Base-by-base conservation (phyloP, 2,797 vertebrate genomes). In the Spinibarbus caldwelli region DNA sequence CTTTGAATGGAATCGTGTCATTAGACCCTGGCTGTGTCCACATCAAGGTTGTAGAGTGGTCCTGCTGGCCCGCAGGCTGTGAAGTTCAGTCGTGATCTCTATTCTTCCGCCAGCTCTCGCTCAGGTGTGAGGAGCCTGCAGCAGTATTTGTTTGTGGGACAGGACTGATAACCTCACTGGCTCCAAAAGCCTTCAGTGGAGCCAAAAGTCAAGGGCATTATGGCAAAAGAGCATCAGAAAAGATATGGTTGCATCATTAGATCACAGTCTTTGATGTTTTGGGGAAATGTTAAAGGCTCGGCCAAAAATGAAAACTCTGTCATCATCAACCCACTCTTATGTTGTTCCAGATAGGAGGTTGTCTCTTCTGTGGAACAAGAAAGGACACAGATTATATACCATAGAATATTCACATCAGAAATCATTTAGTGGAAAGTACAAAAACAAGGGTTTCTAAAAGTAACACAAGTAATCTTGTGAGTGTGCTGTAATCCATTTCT, bases 11-110 rank as follows among this genome's bases (percentile, higher is more conserved):
- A 85, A 89, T 86, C 66, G 82, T 92, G 92, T 91, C 91, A 92
- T 93, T 92, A 89, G 80, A 43, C 88, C 68, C 93, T 83, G 41
- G 86, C 93, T 92, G 93, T 82, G 90, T 84, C 79, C 90, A 85
- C 92, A 87, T 93, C 81, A 90, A 93, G 92, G 93, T 93, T 93
- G 91, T 82, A 29, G 85, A 89, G 89, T 85, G 85, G 78, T 89
- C 90, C 89, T 26, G 77, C 86, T 94, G 93, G 90, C 90, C 92
- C 90, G 43, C 90, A 89, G 92, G 88, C 89, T 90, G 92, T 89
- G 89, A 92, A 89, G 90, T 78, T 78, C 62, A 34, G 47, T 34
- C 83, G 85, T 19, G 5, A 78, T 79, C 75, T 77, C 75, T 83
- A 90, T 90, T 90, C 86, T 90, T 84, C 86, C 81, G 86, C 86